Conservation (phyloP, 2,113 vertebrate genomes). For the Rousettus leschenaultii region DNA sequence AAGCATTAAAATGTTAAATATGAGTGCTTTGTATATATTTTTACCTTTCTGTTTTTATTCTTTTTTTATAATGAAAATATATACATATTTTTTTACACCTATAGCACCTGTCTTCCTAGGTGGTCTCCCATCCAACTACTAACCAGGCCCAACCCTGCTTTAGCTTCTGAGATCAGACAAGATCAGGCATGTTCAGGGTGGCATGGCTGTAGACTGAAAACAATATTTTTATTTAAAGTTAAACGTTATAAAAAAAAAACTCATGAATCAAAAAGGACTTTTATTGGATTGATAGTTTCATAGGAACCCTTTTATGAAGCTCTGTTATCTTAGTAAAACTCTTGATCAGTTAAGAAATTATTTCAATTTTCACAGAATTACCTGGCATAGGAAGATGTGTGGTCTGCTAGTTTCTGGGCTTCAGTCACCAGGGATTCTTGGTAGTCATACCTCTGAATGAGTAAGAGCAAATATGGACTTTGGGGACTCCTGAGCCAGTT, state of each 20-base stretch:
- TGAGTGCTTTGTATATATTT: background rate
- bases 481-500: background rate
- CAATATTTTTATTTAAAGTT: background rate
- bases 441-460: background rate
- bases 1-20: background rate
- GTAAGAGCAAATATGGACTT: background rate
- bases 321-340: constrained; percentile 18
- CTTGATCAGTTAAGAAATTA: background rate
- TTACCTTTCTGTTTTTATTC: background rate
- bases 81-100: no score
- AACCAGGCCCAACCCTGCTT: no score
- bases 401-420: background rate
- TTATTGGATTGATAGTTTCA: constrained; percentile 3
- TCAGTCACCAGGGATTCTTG: background rate
- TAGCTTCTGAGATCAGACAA: no score
- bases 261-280: background rate
- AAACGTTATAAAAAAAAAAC: background rate
- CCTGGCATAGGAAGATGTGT: background rate
- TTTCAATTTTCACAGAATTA: constrained; percentile 2
- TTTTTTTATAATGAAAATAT: background rate
- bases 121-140: no score
- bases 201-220: no score
- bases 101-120: no score
- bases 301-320: background rate
- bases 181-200: no score